Base-by-base conservation (phyloP, 2,888 invertebrate species). In the Spilarctia lutea region DNA sequence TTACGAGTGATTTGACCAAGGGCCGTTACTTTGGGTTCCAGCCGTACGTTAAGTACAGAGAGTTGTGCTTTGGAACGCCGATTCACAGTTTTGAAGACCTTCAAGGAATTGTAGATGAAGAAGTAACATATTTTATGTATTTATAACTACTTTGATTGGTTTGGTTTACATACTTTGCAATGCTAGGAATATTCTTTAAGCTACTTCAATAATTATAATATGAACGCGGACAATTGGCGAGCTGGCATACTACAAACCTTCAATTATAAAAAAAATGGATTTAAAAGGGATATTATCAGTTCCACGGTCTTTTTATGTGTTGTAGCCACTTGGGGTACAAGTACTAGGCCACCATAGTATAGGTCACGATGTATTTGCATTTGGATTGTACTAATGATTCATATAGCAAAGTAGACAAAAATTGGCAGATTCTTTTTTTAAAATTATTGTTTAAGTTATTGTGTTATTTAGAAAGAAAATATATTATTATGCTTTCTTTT, bases 21-120 rank as follows among this genome's bases (percentile, higher is more conserved):
- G 88, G 98, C 74, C 96, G 98, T 74, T 98, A 98, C 90, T 98
- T 98, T 81, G 98, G 98, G 68, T 96, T 98, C 79, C 98, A 98
- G 68, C 97, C 98, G 60, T 98, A 98, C 90, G 97, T 98, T 96
- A 97, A 98, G 88, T 98, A 97, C 93, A 96, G 97, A 81, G 97
- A 98, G 91, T 97, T 97, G 94, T 98, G 98, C 87, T 98, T 97
- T 10, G 96, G 98, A 45, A 97, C 97, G 18, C 96, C 96, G 24
- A 96, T 97, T 0, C 96, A 96, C 70, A 96, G 95, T 20, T 90
- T 89, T 66, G 82, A 87, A 0, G 89, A 89, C 71, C 78, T 90
- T 1, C 33, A 71, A 39, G 83, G 76, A 24, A 70, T 79, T 20
- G 85, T 90, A 20, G 86, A 86, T 70, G 84, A 87, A n/a, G 92